Conservation (phyloP, 2,797 vertebrate genomes). For the Kryptopterus vitreolus region DNA sequence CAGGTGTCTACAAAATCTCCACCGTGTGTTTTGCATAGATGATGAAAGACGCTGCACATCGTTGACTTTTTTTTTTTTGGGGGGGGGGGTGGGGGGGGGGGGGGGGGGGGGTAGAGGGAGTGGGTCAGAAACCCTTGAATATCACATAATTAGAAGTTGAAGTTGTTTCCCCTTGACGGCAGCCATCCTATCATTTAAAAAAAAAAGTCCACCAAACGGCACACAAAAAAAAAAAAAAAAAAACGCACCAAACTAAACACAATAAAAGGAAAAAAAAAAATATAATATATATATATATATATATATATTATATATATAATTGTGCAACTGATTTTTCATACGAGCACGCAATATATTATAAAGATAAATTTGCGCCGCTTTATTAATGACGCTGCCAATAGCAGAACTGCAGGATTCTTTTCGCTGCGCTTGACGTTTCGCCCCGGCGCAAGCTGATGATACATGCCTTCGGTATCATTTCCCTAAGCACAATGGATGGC, state of each 20-base stretch:
- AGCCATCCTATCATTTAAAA: background rate
- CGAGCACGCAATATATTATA: slow-evolving; percentile 7
- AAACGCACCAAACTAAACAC: background rate
- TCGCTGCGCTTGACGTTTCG: slow-evolving; percentile 33
- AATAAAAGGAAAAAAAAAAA: background rate
- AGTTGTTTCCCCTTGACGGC: background rate
- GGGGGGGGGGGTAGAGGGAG: too few relatives aligned
- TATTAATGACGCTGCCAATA: slow-evolving; percentile 43
- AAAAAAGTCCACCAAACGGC: slow-evolving; percentile 6
- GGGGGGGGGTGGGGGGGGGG: too few relatives aligned
- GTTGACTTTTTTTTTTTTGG: too few relatives aligned
- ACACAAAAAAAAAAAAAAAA: background rate
- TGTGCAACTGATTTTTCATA: slow-evolving; percentile 30
- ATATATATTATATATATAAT: background rate
- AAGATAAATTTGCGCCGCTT: slow-evolving; percentile 20
- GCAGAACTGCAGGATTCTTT: slow-evolving; percentile 28
- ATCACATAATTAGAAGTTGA: background rate
- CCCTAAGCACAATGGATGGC: slow-evolving; percentile 37
- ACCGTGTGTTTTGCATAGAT: too few relatives aligned
- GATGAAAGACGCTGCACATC: too few relatives aligned
- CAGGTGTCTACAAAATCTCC: too few relatives aligned
- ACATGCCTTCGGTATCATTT: slow-evolving; percentile 29
- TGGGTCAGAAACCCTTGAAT: background rate
- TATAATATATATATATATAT: background rate
- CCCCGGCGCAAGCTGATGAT: slow-evolving; percentile 38